Conservation (phyloP, 2,888 invertebrate genomes). For the Zhengitettix transpicula region DNA sequence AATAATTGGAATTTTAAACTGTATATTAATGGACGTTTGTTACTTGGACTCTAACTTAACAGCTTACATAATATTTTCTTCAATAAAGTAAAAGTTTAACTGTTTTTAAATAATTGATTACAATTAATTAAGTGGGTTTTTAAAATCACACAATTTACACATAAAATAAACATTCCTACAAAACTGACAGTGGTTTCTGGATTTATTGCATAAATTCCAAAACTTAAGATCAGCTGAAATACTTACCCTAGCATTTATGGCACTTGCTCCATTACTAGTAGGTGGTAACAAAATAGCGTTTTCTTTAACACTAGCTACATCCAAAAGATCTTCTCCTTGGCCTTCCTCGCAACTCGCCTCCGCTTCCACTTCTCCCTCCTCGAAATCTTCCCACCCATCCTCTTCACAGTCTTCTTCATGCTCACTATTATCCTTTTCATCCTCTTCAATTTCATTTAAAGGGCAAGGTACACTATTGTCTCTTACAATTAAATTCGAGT, state of each 20-base stretch:
- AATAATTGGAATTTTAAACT: too few species aligned
- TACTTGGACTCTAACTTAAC: too few species aligned
- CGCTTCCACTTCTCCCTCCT: slow-evolving; percentile 20
- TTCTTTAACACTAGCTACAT: slow-evolving; percentile 3
- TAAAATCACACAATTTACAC: too few species aligned
- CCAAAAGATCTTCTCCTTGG: slow-evolving; percentile 4
- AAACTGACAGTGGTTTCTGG: too few species aligned
- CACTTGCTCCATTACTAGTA: slow-evolving; percentile 4
- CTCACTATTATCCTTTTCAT: slow-evolving; percentile 6
- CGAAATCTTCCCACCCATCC: slow-evolving; percentile 26
- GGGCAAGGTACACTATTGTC: slow-evolving; percentile 1
- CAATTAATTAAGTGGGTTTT: too few species aligned
- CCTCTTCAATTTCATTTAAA: slow-evolving; percentile 6
- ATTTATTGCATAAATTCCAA: too few species aligned
- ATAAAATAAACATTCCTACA: too few species aligned
- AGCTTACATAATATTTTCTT: too few species aligned
- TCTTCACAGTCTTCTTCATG: slow-evolving; percentile 8
- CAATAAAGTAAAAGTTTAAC: too few species aligned
- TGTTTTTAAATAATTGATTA: too few species aligned
- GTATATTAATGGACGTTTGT: too few species aligned
- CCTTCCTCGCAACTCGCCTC: slow-evolving; percentile 3
- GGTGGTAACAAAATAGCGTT: neutral
- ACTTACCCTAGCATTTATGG: slow-evolving; percentile 6
- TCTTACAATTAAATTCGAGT: neutral
- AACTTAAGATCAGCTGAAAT: neutral